Conservation (phyloP, 2,888 invertebrate species). For the Icerya purchasi region DNA sequence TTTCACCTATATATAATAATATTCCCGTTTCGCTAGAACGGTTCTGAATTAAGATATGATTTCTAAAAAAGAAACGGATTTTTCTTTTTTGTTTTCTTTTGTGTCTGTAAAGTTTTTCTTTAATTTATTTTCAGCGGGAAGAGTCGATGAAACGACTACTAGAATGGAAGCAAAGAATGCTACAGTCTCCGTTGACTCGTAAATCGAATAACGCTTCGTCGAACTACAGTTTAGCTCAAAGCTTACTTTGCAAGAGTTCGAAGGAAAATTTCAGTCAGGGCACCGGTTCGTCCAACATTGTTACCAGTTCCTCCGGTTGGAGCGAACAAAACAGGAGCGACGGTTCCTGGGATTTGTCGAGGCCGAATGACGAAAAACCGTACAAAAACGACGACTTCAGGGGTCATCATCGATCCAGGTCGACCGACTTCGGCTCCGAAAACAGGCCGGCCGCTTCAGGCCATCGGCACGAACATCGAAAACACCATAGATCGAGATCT, state of each 20-base stretch:
- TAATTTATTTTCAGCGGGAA: too few species aligned
- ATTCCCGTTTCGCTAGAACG: too few species aligned
- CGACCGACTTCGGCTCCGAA: not conserved
- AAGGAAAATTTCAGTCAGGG: slow-evolving; percentile 9
- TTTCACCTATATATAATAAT: too few species aligned
- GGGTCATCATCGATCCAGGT: not conserved
- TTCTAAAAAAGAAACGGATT: too few species aligned
- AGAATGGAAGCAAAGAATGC: slow-evolving; percentile 83
- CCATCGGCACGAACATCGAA: not conserved
- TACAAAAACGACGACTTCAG: not conserved
- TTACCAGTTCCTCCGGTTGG: not conserved
- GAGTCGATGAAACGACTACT: slow-evolving; percentile 76
- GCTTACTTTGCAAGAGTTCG: slow-evolving; percentile 23
- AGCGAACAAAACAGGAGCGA: not conserved
- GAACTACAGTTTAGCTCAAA: slow-evolving; percentile 23
- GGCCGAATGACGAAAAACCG: not conserved
- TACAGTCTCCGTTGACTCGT: slow-evolving; percentile 66
- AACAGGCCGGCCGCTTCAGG: not conserved
- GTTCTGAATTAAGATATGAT: too few species aligned
- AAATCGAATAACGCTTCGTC: slow-evolving; percentile 31
- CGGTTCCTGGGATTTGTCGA: not conserved
- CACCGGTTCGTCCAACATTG: not conserved
- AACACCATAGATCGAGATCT: not conserved
- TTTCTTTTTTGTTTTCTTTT: too few species aligned
- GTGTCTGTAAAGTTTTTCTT: too few species aligned